phyloP scores from a whole-genome alignment of 35 echinoderm and acorn worm species.

The Holothuria glaberrima region DNA sequence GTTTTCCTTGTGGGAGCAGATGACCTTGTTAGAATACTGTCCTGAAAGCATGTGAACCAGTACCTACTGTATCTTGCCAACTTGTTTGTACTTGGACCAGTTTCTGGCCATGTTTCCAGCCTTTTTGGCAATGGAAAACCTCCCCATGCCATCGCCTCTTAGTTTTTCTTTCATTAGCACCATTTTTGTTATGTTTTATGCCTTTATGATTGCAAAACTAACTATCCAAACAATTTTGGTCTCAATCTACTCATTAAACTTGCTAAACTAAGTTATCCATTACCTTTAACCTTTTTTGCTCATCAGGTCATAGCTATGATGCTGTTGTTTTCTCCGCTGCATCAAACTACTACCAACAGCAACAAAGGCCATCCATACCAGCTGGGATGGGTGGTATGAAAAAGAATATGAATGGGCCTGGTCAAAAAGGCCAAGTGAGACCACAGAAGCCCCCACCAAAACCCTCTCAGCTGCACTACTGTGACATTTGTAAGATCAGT shows the following conservation, averaged over 20 bases:
- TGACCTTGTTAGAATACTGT: too few species aligned
- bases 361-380: slow-evolving; percentile 68
- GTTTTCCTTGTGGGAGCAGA: too few species aligned
- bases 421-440: slow-evolving; percentile 55
- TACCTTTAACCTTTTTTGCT: background rate
- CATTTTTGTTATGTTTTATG: too few species aligned
- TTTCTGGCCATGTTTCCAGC: too few species aligned
- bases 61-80: too few species aligned
- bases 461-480: slow-evolving; percentile 95
- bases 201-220: too few species aligned
- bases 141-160: too few species aligned
- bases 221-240: too few species aligned
- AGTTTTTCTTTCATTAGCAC: too few species aligned
- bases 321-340: slow-evolving; percentile 93
- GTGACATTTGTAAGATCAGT: slow-evolving; percentile 98
- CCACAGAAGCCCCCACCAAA: slow-evolving; percentile 83
- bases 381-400: slow-evolving; percentile 54
- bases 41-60: too few species aligned
- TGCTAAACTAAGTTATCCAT: background rate
- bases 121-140: too few species aligned
- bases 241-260: background rate
- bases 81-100: too few species aligned
- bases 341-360: slow-evolving; percentile 97
- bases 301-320: slow-evolving; percentile 80
- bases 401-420: slow-evolving; percentile 58